Evolutionary conservation across 2,113 vertebrate genomes (phyloP).

Genomic region (Cochlearius cochlearius): DNA sequence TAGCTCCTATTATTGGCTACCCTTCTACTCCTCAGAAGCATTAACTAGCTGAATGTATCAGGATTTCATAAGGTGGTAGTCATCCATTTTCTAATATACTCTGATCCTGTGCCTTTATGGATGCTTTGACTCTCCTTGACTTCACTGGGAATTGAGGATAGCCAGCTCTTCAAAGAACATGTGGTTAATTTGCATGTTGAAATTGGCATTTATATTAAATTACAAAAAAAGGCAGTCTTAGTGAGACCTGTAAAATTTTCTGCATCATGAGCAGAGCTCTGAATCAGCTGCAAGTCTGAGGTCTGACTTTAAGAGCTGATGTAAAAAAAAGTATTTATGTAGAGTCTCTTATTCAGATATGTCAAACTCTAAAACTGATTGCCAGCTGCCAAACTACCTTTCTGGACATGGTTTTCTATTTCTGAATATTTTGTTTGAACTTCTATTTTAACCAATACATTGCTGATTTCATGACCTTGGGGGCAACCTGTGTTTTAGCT

Average conservation of each 20-base stretch:
- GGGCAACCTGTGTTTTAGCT: background rate
- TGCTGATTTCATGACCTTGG: background rate
- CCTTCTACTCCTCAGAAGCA: background rate
- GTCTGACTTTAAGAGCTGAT: background rate
- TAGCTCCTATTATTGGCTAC: background rate
- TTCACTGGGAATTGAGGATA: background rate
- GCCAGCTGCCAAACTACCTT: background rate
- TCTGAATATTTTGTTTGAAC: background rate
- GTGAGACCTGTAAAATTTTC: background rate
- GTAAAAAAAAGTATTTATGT: background rate
- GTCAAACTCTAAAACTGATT: background rate
- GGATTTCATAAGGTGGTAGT: background rate
- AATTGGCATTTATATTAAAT: background rate
- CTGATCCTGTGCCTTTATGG: background rate
- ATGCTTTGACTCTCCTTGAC: background rate
- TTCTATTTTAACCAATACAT: background rate
- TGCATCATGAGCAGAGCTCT: background rate
- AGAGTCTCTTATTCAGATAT: background rate
- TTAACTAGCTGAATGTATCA: background rate
- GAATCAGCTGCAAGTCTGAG: background rate
- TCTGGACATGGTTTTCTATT: background rate
- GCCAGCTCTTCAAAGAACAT: background rate
- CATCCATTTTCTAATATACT: background rate
- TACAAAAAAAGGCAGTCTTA: background rate
- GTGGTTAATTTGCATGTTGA: background rate